Percentiles rank a stretch among this genome's conserved stretches.
phyloP scores from a whole-genome alignment of 2,888 invertebrate genomes.

The Drosophila histrio region DNA sequence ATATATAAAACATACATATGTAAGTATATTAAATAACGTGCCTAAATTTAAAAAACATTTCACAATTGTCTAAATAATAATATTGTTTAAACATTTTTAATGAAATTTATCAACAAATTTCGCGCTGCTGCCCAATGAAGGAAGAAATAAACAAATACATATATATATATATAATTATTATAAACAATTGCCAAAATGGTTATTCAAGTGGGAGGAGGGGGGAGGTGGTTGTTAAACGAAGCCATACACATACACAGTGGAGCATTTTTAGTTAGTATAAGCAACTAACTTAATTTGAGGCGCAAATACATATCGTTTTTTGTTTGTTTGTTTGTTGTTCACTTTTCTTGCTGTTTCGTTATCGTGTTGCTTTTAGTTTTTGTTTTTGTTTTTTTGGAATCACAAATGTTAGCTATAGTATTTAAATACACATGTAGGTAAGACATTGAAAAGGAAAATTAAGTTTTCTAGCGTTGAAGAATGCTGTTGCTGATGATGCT shows the following conservation, averaged over 20 bases:
- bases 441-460: conserved; percentile 72
- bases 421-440: conserved; percentile 78
- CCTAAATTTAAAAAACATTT: conserved; percentile 75
- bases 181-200: conserved; percentile 67
- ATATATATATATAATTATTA: conserved; percentile 31
- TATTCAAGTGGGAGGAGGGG: conserved; percentile 31
- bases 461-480: conserved; percentile 63
- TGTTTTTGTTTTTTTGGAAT: conserved; percentile 64
- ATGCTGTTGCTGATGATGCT: conserved; percentile 42
- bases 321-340: conserved; percentile 50
- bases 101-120: conserved; percentile 60
- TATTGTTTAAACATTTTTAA: conserved; percentile 34
- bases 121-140: conserved; percentile 67
- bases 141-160: conserved; percentile 56
- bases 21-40: conserved; percentile 70
- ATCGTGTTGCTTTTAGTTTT: conserved; percentile 10
- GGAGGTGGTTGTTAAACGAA: conserved; percentile 42
- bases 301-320: conserved; percentile 47
- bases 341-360: conserved; percentile 42
- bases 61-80: conserved; percentile 74
- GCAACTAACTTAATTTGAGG: conserved; percentile 63
- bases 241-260: conserved; percentile 39
- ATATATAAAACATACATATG: conserved; percentile 63
- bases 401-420: conserved; percentile 77
- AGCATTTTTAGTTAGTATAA: conserved; percentile 51